Conservation (phyloP, 2,797 vertebrate species). For the Mionectes olivaceus region DNA sequence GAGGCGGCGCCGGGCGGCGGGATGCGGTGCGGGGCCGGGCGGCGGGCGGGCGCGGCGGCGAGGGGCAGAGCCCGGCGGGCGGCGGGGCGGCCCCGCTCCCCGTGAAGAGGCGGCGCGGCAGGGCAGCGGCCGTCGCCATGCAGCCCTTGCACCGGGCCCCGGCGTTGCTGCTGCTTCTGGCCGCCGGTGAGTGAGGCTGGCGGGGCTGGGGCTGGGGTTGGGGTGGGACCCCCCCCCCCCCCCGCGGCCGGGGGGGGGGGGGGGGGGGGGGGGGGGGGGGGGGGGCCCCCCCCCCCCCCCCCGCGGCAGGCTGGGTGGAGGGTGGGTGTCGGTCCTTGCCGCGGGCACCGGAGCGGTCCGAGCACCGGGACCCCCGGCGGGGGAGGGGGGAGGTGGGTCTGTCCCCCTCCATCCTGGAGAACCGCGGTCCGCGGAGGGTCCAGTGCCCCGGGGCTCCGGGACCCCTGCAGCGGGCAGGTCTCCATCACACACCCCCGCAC, state of each 20-base stretch:
- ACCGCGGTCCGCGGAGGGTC: rapidly evolving
- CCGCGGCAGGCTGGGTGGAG: neutral
- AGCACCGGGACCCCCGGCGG: neutral
- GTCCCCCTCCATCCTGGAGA: neutral
- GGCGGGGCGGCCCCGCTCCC: slow-evolving; percentile 37
- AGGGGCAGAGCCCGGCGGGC: slow-evolving; percentile 48
- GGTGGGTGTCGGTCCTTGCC: neutral
- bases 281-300: no score
- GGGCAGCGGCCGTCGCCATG: slow-evolving; percentile 36
- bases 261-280: no score
- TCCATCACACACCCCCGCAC: neutral
- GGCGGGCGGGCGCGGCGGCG: neutral
- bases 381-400: neutral
- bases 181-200: slow-evolving; percentile 18
- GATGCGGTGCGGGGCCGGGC: slow-evolving; percentile 45
- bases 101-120: slow-evolving; percentile 41
- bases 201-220: neutral
- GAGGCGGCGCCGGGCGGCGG: neutral
- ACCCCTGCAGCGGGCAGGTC: neutral
- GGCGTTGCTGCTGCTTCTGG: slow-evolving; percentile 32
- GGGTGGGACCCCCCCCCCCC: neutral
- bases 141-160: slow-evolving; percentile 44
- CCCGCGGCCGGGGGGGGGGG: no score
- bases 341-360: neutral
- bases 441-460: neutral